phyloP scores from a whole-genome alignment of 2,797 vertebrate species.

The Channallabes apus region DNA sequence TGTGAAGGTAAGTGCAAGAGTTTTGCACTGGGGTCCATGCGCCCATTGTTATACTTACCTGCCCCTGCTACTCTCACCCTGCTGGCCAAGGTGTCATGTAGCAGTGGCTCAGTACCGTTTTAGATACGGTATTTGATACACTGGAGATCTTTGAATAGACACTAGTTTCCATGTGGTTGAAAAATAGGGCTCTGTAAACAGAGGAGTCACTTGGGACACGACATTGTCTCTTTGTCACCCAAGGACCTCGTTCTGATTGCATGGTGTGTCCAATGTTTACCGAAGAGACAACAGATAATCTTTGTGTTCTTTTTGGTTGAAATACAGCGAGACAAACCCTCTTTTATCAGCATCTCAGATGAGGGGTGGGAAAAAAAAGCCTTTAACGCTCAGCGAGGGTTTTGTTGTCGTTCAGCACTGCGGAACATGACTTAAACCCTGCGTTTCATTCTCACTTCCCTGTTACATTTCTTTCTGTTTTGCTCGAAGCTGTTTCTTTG shows the following conservation, averaged over 20 bases:
- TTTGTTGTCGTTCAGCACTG: not conserved
- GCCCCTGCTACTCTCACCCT: not conserved
- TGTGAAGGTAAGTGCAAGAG: slow-evolving; percentile 81
- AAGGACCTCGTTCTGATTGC: not conserved
- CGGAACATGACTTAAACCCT: not conserved
- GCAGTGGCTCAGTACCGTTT: not conserved
- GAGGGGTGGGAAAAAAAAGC: not conserved
- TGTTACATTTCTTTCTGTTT: slow-evolving; percentile 9
- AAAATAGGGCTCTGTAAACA: not conserved
- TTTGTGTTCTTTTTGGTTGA: not conserved
- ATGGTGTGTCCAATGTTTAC: not conserved
- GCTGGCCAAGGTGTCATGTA: not conserved
- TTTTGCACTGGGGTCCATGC: not conserved
- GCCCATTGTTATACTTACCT: not conserved
- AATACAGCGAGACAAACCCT: not conserved
- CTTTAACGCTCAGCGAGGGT: no score
- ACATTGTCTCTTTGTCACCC: not conserved
- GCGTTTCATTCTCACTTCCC: not conserved
- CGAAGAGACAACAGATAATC: not conserved
- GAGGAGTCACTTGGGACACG: not conserved
- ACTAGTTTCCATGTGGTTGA: not conserved
- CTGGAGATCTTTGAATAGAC: not conserved
- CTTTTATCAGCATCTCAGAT: slow-evolving; percentile 12
- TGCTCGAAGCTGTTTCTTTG: not conserved
- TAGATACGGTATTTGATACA: not conserved